Base-by-base conservation (phyloP, 1,140 invertebrate species). In the Phortica variegata region DNA sequence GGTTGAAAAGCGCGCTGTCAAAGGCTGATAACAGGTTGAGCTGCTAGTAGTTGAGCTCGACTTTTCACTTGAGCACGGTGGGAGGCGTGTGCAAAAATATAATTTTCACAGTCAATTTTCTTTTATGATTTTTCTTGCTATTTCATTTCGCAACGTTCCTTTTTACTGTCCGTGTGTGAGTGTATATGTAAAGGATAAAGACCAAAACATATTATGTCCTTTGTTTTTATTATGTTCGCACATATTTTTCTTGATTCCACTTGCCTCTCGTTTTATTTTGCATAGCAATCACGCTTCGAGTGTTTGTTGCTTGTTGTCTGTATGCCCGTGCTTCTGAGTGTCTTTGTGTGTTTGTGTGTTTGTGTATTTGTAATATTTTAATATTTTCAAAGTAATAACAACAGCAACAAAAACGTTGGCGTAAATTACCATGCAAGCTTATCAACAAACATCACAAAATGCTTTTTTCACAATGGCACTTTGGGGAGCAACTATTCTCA, bases 51-150 rank as follows among this genome's bases (percentile, higher is more conserved):
- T n/a, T n/a, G n/a, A 16, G 9, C 17, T 17, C 20, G 29, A 36
- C 49, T 41, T 29, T 43, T 47, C 53, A 42, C 53, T 40, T 33
- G 53, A 49, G 62, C n/a, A n/a, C n/a, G n/a, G n/a, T n/a, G n/a
- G n/a, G n/a, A n/a, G n/a, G n/a, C n/a, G n/a, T n/a, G n/a, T n/a
- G n/a, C n/a, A n/a, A 26, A 61, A 60, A 59, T 59, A 56, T 58
- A 43, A 58, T 60, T 57, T 61, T 61, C 55, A 52, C 56, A 62
- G 63, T 62, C 62, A 66, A 66, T 66, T 68, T 59, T 60, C 63
- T 68, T 66, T 68, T 60, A 68, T 66, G 49, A 45, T 54, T 31
- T 32, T 41, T 34, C 45, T 32, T 31, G 34, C 40, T 26, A 47
- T 15, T 21, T 39, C 36, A 32, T 38, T 21, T 1, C 16, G 12